These are phyloP conservation scores for Nudaria mundana DNA, from an alignment of 2,888 invertebrate genomes.

Conservation along the genomic window DNA sequence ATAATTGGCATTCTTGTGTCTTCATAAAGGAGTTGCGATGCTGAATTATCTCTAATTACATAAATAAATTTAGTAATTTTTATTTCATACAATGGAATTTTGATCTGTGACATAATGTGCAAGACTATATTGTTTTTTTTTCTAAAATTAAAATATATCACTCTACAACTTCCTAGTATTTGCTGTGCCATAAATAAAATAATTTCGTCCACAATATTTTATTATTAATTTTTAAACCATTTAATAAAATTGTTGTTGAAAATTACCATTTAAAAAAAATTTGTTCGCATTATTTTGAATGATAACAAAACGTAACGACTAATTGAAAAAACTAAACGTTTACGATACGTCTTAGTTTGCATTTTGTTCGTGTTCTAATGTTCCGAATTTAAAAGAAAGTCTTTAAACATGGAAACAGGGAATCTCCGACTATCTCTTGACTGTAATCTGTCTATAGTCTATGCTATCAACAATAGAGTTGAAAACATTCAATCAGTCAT, in stretches of 20 bases:
- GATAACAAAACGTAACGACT: neutral
- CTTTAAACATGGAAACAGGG: constrained; percentile 59
- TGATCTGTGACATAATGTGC: constrained; percentile 12
- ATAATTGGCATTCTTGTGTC: constrained; percentile 20
- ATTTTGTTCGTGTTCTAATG: constrained; percentile 16
- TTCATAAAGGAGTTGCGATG: neutral
- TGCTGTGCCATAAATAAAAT: constrained; percentile 39
- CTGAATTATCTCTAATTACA: neutral
- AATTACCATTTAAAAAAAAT: constrained; percentile 20
- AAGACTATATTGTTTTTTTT: constrained; percentile 19
- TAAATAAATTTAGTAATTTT: neutral
- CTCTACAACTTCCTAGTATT: constrained; percentile 30
- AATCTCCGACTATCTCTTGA: constrained; percentile 50
- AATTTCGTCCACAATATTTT: constrained; percentile 32
- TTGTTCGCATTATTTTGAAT: constrained; percentile 28
- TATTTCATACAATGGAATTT: neutral
- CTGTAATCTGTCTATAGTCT: constrained; percentile 53
- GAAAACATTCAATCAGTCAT: constrained; percentile 12
- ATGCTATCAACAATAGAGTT: constrained; percentile 32
- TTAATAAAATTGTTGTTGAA: constrained; percentile 31
- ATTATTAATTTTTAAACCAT: constrained; percentile 35
- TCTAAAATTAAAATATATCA: constrained; percentile 16
- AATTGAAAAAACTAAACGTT: too few species aligned
- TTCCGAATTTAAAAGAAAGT: constrained; percentile 26
- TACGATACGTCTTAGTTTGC: too few species aligned